Conservation (phyloP, 2,888 invertebrate genomes). For the Drosophila paramelanica region DNA sequence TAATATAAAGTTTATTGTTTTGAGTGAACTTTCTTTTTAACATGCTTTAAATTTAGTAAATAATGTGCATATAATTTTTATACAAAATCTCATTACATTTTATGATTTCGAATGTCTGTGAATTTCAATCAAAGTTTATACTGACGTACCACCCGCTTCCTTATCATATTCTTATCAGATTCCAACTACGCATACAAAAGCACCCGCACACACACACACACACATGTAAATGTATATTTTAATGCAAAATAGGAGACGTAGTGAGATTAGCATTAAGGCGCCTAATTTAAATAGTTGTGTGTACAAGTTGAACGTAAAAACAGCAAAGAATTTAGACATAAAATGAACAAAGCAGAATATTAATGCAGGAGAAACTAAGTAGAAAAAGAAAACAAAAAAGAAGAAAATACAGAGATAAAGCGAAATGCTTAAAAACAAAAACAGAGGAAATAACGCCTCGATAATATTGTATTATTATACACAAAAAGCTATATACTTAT, state of each 20-base stretch:
- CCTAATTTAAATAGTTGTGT: conserved; percentile 70
- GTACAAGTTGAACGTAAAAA: conserved; percentile 66
- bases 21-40: too few species aligned
- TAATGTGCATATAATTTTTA: not conserved
- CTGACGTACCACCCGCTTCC: not conserved
- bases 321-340: conserved; percentile 77
- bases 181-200: conserved; percentile 18
- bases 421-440: conserved; percentile 59
- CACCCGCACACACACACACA: conserved; percentile 12
- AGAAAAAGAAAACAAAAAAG: conserved; percentile 18
- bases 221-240: conserved; percentile 53
- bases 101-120: not conserved
- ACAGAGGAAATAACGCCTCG: conserved; percentile 52
- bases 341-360: conserved; percentile 68
- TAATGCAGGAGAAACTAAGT: conserved; percentile 46
- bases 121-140: conserved; percentile 8
- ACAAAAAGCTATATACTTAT: conserved; percentile 58
- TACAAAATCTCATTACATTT: not conserved
- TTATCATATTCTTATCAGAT: conserved; percentile 3
- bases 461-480: conserved; percentile 78
- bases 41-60: not conserved
- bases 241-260: conserved; percentile 52
- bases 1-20: conserved; percentile 5
- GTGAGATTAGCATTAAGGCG: conserved; percentile 77
- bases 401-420: conserved; percentile 41